Percentiles rank a stretch among this genome's conserved stretches.
Evolutionary conservation across 2,113 vertebrate genomes (phyloP).

Genomic region (Hippocampus zosterae): DNA sequence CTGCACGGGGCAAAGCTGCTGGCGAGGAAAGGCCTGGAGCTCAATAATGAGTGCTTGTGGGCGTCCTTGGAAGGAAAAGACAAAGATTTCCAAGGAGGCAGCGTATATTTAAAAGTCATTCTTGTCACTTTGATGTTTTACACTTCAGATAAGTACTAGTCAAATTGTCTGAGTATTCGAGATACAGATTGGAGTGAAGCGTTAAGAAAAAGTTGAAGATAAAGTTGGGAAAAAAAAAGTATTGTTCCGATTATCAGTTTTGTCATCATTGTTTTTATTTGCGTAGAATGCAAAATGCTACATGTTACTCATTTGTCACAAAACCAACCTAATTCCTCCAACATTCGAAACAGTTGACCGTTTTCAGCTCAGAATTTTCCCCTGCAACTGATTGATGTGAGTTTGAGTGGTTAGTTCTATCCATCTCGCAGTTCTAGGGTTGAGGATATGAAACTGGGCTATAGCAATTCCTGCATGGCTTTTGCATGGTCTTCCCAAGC

Average conservation of each 20-base stretch:
- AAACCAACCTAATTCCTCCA: too few relatives aligned
- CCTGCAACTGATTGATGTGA: too few relatives aligned
- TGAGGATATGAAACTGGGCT: too few relatives aligned
- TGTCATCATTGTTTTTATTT: not conserved
- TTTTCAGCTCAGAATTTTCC: too few relatives aligned
- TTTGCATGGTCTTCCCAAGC: not conserved
- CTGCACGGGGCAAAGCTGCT: slow-evolving; percentile 35
- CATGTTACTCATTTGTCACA: too few relatives aligned
- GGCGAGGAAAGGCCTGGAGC: slow-evolving; percentile 16
- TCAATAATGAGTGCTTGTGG: not conserved
- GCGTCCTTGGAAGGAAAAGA: not conserved
- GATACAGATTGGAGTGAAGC: not conserved
- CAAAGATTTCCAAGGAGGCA: not conserved
- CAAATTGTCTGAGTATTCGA: not conserved
- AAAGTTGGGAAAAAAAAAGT: not conserved
- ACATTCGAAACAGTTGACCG: too few relatives aligned
- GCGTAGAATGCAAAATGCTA: too few relatives aligned
- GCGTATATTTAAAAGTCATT: not conserved
- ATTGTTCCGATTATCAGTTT: not conserved
- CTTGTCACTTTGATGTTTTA: not conserved
- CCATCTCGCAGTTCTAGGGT: too few relatives aligned
- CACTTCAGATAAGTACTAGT: not conserved
- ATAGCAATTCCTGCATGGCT: too few relatives aligned
- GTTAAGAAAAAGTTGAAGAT: not conserved
- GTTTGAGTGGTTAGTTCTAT: too few relatives aligned